Evolutionary conservation across 2,113 vertebrate species (phyloP).

Genomic region (Ovis aries): ARS-UI_Ramb_v3.0 NC_056056.1:135191001-135191500

Average conservation of each 20-base stretch:
- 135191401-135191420: not conserved
- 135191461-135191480: not conserved
- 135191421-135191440: not conserved
- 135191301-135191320: not conserved
- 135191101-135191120: not conserved
- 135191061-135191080: not conserved
- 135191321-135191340: not conserved
- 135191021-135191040: not conserved
- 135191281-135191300: not conserved
- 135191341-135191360: not conserved
- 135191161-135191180: not conserved
- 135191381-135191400: not conserved
- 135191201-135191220: not conserved
- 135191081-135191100: not conserved
- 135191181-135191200: not conserved
- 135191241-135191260: not conserved
- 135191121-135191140: slow-evolving; percentile 13
- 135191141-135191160: not conserved
- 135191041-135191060: not conserved
- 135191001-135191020: not conserved
- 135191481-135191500: not conserved
- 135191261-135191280: not conserved
- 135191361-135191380: not conserved
- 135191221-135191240: not conserved
- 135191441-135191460: not conserved